phyloP scores from a whole-genome alignment of 2,113 vertebrate genomes.

The Hystrix cristata region DNA sequence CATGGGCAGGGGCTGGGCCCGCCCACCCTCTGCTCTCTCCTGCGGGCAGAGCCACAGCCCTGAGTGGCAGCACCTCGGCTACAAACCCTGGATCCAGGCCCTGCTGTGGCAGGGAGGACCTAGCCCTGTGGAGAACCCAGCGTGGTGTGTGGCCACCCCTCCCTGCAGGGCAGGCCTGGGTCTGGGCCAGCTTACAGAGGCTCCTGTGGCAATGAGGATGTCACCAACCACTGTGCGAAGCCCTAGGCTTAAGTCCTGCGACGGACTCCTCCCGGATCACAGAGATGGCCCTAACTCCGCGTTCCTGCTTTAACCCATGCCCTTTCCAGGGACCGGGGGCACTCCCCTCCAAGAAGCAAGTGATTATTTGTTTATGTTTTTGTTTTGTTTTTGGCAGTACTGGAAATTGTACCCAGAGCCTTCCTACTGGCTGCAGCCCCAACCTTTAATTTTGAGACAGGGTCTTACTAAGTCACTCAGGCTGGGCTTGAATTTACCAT shows the following conservation, averaged over 20 bases:
- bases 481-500: background rate
- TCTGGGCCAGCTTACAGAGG: background rate
- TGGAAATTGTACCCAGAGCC: background rate
- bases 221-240: rapidly evolving
- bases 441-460: background rate
- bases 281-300: background rate
- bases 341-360: background rate
- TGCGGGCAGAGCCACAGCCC: background rate
- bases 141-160: too few relatives aligned
- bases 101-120: background rate
- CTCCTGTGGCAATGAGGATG: background rate
- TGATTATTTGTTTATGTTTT: background rate
- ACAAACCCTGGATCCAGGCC: background rate
- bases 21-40: background rate
- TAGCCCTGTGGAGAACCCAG: background rate
- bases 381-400: background rate
- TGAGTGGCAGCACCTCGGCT: background rate
- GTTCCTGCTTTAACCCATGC: rapidly evolving
- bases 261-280: rapidly evolving
- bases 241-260: background rate
- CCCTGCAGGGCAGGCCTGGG: background rate
- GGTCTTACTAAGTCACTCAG: background rate
- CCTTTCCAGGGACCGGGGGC: background rate
- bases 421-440: background rate
- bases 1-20: background rate